Conservation (phyloP, 2,113 vertebrate genomes). For the Anarrhichthys ocellatus region DNA sequence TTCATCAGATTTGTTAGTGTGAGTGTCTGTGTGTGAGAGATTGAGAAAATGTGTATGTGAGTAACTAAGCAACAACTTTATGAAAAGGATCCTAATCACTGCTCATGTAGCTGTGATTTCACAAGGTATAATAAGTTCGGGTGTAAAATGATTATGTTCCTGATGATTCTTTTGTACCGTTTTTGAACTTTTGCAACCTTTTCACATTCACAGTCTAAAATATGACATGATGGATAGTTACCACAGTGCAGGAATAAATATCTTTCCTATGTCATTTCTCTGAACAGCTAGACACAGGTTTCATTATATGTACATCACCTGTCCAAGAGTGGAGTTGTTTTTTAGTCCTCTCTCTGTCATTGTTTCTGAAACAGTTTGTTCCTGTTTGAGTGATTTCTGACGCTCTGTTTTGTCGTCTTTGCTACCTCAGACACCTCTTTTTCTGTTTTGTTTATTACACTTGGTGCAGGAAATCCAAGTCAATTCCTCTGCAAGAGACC, state of each 20-base stretch:
- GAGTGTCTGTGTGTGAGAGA: not conserved
- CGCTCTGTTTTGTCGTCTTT: not conserved
- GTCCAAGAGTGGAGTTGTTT: not conserved
- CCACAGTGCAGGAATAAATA: not conserved
- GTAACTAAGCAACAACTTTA: not conserved
- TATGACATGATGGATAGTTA: not conserved
- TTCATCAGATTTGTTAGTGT: not conserved
- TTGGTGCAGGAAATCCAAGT: not conserved
- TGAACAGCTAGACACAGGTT: not conserved
- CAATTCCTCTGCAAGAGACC: not conserved
- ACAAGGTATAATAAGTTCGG: conserved; percentile 10
- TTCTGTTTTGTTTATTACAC: conserved; percentile 6
- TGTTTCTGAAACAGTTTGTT: not conserved
- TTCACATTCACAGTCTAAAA: not conserved
- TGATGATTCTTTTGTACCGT: not conserved
- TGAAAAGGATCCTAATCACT: conserved; percentile 7
- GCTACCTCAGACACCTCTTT: conserved; percentile 4
- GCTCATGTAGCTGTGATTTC: conserved; percentile 15
- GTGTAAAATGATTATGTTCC: not conserved
- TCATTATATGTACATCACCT: not conserved
- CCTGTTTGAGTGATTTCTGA: not conserved
- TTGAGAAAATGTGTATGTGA: not conserved
- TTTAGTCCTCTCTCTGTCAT: not conserved
- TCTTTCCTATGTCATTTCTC: not conserved
- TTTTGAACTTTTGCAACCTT: not conserved